phyloP scores from a whole-genome alignment of 2,797 vertebrate genomes.

The Molossus alvarezi region DNA sequence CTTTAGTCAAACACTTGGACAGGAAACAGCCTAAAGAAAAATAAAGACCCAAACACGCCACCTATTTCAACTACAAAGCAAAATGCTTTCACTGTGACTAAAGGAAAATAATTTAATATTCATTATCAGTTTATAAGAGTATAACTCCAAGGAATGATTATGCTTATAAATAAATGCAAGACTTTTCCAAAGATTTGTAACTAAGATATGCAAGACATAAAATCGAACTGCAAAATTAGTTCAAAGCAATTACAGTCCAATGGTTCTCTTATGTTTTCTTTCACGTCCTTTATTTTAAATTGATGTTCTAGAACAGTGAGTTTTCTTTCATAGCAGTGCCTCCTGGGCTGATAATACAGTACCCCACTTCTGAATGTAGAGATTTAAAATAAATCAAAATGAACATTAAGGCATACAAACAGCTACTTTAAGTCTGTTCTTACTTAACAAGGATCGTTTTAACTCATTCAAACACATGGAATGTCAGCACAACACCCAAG shows the following conservation, averaged over 20 bases:
- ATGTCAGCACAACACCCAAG: slow-evolving; percentile 93
- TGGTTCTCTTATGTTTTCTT: slow-evolving; percentile 76
- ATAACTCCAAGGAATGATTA: slow-evolving; percentile 75
- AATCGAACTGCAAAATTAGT: slow-evolving; percentile 75
- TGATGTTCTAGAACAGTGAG: slow-evolving; percentile 81
- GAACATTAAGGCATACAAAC: slow-evolving; percentile 91
- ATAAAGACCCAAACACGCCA: slow-evolving; percentile 67
- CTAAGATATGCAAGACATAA: slow-evolving; percentile 78
- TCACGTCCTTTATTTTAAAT: slow-evolving; percentile 83
- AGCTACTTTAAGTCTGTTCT: slow-evolving; percentile 90
- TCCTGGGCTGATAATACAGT: slow-evolving; percentile 85
- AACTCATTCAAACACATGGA: slow-evolving; percentile 91
- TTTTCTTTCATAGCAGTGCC: slow-evolving; percentile 84
- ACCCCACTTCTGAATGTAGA: slow-evolving; percentile 87
- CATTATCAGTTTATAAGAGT: slow-evolving; percentile 67
- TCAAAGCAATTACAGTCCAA: slow-evolving; percentile 77
- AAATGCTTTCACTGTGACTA: slow-evolving; percentile 72
- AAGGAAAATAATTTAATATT: slow-evolving; percentile 70
- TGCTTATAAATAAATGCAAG: slow-evolving; percentile 62
- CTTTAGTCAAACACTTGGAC: slow-evolving; percentile 82
- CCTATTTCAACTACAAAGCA: slow-evolving; percentile 80
- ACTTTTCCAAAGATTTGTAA: slow-evolving; percentile 71
- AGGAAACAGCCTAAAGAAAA: slow-evolving; percentile 69
- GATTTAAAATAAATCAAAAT: slow-evolving; percentile 84
- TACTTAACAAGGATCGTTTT: slow-evolving; percentile 90